These are phyloP conservation scores for Chiloscyllium punctatum DNA, from an alignment of 2,797 vertebrate genomes.

Conservation along the genomic window DNA sequence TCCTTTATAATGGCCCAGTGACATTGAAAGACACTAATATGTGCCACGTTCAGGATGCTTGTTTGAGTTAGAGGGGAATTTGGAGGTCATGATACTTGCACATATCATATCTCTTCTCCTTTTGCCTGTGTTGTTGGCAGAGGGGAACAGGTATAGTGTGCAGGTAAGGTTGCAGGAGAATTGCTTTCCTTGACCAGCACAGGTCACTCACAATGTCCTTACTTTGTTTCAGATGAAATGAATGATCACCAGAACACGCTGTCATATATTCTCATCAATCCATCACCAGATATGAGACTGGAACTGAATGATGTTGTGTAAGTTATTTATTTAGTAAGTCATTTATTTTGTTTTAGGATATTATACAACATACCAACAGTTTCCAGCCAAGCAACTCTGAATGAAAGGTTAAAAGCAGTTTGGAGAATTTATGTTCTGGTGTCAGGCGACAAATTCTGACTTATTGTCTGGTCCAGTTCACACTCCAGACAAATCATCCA, in stretches of 20 bases:
- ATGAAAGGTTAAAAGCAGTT: neutral
- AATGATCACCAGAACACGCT: slow-evolving; percentile 69
- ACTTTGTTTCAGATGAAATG: slow-evolving; percentile 64
- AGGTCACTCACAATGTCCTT: slow-evolving; percentile 23
- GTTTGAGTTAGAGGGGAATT: neutral
- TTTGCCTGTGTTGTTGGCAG: neutral
- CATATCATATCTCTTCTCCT: neutral
- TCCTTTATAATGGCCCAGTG: neutral
- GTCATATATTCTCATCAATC: slow-evolving; percentile 76
- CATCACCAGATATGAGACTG: slow-evolving; percentile 71
- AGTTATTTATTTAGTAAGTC: slow-evolving; percentile 49
- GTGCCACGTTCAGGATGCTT: neutral
- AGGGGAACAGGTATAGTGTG: too few relatives aligned
- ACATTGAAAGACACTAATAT: neutral
- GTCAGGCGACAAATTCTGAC: too few relatives aligned
- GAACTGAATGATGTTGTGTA: slow-evolving; percentile 76
- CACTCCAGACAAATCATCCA: neutral
- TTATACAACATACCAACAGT: neutral
- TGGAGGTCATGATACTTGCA: neutral
- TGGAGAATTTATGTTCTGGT: neutral
- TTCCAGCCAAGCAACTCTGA: neutral
- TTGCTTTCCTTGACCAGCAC: neutral
- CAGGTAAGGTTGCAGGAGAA: neutral
- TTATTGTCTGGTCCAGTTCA: neutral
- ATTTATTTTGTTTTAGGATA: slow-evolving; percentile 39